A percentile compares a stretch with the other conserved stretches of the same genome.
Conservation (phyloP, 2,797 vertebrate genomes). For the Silurus lanzhouensis region DNA sequence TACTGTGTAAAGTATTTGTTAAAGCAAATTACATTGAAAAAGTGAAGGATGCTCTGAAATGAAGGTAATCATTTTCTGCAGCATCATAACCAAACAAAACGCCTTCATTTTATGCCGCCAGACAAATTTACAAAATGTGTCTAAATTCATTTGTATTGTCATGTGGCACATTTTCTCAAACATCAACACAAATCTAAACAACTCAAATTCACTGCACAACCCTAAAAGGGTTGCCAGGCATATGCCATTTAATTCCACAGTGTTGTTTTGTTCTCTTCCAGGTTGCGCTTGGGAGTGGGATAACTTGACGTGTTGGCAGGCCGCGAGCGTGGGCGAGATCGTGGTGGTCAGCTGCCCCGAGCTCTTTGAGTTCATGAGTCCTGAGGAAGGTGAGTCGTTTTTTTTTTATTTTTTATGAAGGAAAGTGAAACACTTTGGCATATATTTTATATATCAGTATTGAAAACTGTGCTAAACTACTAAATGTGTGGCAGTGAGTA, state of each 20-base stretch:
- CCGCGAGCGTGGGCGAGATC: constrained; percentile 80
- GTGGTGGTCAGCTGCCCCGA: constrained; percentile 88
- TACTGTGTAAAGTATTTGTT: neutral
- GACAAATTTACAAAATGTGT: neutral
- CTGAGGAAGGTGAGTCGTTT: constrained; percentile 78
- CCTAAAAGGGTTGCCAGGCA: neutral
- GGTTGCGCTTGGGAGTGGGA: constrained; percentile 95
- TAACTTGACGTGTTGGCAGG: constrained; percentile 95
- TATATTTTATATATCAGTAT: neutral
- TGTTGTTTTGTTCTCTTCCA: constrained; percentile 53
- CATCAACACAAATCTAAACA: neutral
- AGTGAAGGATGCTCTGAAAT: neutral
- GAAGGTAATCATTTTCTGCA: neutral
- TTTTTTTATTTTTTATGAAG: neutral
- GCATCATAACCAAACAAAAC: neutral
- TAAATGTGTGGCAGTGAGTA: neutral
- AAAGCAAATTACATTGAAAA: neutral
- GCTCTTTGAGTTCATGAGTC: constrained; percentile 83
- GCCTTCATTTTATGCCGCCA: neutral
- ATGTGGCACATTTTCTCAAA: neutral
- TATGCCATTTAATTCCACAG: neutral
- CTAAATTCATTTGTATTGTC: neutral
- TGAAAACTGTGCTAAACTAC: no score
- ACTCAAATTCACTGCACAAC: neutral
- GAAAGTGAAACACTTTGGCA: neutral